Evolutionary conservation across 1,140 invertebrate species (phyloP).

Genomic region (Tachypleus tridentatus): DNA sequence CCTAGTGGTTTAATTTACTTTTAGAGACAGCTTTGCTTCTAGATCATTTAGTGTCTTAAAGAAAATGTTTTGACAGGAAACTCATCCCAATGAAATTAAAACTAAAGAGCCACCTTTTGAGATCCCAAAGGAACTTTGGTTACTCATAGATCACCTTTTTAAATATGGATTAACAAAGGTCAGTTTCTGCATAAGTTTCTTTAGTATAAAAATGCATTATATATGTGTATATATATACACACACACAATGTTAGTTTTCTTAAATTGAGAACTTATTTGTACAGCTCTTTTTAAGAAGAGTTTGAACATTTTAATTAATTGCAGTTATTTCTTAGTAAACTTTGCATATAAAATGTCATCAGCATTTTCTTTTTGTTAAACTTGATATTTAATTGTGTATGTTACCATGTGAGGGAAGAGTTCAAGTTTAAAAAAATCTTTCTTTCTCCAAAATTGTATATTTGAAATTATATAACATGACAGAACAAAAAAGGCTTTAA

Average conservation of each 20-base stretch:
- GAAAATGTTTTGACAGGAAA: slow-evolving; percentile 2
- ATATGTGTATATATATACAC: background rate
- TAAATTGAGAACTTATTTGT: background rate
- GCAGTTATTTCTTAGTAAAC: too few relatives aligned
- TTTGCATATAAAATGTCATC: too few relatives aligned
- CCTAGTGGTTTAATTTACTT: background rate
- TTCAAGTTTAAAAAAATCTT: too few relatives aligned
- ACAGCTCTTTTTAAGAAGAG: too few relatives aligned
- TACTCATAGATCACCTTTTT: slow-evolving; percentile 82
- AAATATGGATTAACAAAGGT: slow-evolving; percentile 61
- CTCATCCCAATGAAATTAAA: slow-evolving; percentile 3
- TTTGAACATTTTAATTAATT: too few relatives aligned
- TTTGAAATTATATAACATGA: background rate
- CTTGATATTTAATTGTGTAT: too few relatives aligned
- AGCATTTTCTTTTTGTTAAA: too few relatives aligned
- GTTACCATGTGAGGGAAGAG: too few relatives aligned
- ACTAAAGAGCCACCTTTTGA: slow-evolving; percentile 28
- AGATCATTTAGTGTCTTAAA: background rate
- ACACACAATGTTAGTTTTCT: background rate
- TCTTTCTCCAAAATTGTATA: background rate
- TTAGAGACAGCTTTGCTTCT: background rate
- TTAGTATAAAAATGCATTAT: background rate
- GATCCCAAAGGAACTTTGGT: slow-evolving; percentile 82
- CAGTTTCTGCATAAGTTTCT: slow-evolving; percentile 6
- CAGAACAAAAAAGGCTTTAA: background rate